Conservation (phyloP, 1,140 invertebrate genomes). For the Wasmannia auropunctata region DNA sequence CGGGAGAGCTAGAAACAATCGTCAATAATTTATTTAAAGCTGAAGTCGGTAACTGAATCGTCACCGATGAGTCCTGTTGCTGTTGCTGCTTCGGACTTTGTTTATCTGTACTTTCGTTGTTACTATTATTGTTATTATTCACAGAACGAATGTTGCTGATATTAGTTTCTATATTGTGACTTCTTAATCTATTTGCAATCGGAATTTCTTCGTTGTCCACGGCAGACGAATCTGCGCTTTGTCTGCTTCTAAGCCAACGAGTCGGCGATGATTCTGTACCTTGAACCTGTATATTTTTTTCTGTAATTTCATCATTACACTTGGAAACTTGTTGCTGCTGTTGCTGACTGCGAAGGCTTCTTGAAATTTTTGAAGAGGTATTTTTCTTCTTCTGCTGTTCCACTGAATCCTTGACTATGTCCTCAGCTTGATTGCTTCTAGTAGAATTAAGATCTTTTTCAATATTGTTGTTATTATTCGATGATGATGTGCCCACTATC, state of each 20-base stretch:
- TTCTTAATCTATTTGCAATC: slow-evolving; percentile 78
- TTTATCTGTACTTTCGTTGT: slow-evolving; percentile 47
- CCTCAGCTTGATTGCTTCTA: neutral
- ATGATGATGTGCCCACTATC: slow-evolving; percentile 67
- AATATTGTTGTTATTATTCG: slow-evolving; percentile 78
- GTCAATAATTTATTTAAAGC: slow-evolving; percentile 82
- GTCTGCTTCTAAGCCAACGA: slow-evolving; percentile 74
- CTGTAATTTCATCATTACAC: slow-evolving; percentile 61
- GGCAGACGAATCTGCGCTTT: slow-evolving; percentile 62
- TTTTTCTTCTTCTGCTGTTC: slow-evolving; percentile 16
- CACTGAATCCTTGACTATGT: neutral
- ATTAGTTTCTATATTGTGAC: slow-evolving; percentile 66
- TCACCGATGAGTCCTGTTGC: slow-evolving; percentile 63
- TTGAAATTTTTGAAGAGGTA: slow-evolving; percentile 55
- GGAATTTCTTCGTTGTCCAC: slow-evolving; percentile 62
- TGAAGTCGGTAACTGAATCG: slow-evolving; percentile 82
- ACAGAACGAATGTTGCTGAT: slow-evolving; percentile 40
- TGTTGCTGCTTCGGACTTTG: neutral
- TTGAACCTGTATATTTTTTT: slow-evolving; percentile 44
- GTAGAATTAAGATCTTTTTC: slow-evolving; percentile 80
- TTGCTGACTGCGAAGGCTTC: slow-evolving; percentile 58
- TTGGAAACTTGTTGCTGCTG: slow-evolving; percentile 61
- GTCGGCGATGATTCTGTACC: slow-evolving; percentile 56
- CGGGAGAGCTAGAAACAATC: slow-evolving; percentile 79
- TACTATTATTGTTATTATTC: slow-evolving; percentile 45